A percentile compares a stretch with the other conserved stretches of the same genome.
These are phyloP conservation scores for Hylaeus volcanicus DNA, from an alignment of 1,140 invertebrate species.

Conservation along the genomic window DNA sequence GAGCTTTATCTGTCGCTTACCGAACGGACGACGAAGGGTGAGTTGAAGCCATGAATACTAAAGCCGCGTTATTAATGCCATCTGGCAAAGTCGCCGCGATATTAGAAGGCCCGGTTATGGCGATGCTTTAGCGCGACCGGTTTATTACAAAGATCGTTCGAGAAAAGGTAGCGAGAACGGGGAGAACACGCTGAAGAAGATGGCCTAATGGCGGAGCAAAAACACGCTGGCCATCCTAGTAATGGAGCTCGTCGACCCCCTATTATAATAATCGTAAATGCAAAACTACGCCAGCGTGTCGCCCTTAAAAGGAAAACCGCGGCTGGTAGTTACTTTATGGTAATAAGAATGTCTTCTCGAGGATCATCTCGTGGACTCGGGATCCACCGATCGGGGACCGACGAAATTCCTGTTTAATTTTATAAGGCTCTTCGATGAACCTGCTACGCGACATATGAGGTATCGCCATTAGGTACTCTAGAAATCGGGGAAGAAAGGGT, in stretches of 20 bases:
- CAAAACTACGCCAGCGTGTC: constrained; percentile 37
- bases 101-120: constrained; percentile 22
- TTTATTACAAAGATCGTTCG: constrained; percentile 44
- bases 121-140: constrained; percentile 19
- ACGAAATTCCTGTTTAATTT: too few species aligned
- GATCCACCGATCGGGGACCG: too few species aligned
- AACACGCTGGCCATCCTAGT: constrained; percentile 33
- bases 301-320: not conserved
- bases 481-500: too few species aligned
- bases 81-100: constrained; percentile 41
- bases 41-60: constrained; percentile 43
- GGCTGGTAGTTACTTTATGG: constrained; percentile 42
- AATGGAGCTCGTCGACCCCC: constrained; percentile 41
- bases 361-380: too few species aligned
- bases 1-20: not conserved
- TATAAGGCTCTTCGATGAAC: too few species aligned
- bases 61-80: constrained; percentile 46
- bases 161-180: not conserved
- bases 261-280: constrained; percentile 63
- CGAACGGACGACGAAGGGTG: not conserved
- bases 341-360: constrained; percentile 32
- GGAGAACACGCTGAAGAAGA: constrained; percentile 16
- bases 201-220: constrained; percentile 28
- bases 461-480: too few species aligned
- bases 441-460: too few species aligned